Base-by-base conservation (phyloP, 2,113 vertebrate genomes). In the Haemorhous mexicanus region DNA sequence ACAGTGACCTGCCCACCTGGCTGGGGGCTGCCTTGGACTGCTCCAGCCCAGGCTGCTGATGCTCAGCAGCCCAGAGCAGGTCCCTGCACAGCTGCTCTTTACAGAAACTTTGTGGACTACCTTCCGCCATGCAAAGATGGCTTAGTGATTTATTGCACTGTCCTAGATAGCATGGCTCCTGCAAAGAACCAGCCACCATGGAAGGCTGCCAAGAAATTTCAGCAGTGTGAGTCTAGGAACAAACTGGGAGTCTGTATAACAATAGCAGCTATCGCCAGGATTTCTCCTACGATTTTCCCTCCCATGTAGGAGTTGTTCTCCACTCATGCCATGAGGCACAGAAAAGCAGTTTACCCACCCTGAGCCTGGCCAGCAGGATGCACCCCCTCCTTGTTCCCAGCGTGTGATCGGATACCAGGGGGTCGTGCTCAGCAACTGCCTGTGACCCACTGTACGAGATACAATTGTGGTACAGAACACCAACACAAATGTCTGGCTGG, bases 131-230 rank as follows among this genome's bases (percentile, higher is more conserved):
- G 35, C 50, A 74, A 70, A 58, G 35, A 77, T 15, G 3, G 8
- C 44, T 69, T 16, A 35, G 47, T 35, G 79, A 74, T 84, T 83
- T 77, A 90, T 67, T 63, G 50, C 88, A 47, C 46, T 52, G 55
- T 35, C 90, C 83, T 61, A 72, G 85, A 80, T 44, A 86, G 64
- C 44, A 68, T 0, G 0, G 78, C 64, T 90, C 68, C 83, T 68
- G 90, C 59, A 67, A 86, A 90, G 64, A 97, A 86, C 64, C 49
- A 81, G 88, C 73, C 78, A 52, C 83, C 41, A 4, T 53, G 82
- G 82, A 90, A 95, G 32, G 26, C 56, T 74, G 83, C 68, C 85
- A 96, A 83, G 50, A 67, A 83, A 58, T 52, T 46, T 74, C 87
- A 94, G 59, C 32, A 88, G 43, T 10, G 24, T 11, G 55, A 78